Conservation (phyloP, 1,140 invertebrate genomes). For the Caenorhabditis inopinata region DNA sequence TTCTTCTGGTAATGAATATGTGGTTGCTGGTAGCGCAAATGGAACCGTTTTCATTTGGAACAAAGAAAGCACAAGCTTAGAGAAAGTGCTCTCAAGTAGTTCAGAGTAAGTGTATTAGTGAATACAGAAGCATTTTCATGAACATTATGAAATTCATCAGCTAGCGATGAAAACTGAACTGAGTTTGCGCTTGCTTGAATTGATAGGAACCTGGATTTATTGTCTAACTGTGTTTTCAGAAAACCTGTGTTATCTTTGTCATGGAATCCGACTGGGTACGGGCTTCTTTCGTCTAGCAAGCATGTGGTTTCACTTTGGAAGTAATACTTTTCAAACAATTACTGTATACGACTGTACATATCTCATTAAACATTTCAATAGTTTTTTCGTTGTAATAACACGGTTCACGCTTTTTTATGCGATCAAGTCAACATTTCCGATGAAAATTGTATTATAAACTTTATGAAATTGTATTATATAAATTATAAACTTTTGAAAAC, state of each 20-base stretch:
- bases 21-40: conserved; percentile 32
- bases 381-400: not conserved
- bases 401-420: too few relatives aligned
- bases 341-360: not conserved
- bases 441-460: too few relatives aligned
- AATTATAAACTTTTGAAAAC: too few relatives aligned
- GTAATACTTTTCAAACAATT: not conserved
- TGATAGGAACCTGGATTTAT: not conserved
- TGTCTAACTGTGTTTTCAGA: not conserved
- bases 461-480: too few relatives aligned
- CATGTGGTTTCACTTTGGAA: not conserved
- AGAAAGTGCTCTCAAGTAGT: not conserved
- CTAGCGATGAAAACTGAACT: too few relatives aligned
- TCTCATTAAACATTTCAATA: not conserved
- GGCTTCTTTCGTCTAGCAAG: not conserved
- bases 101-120: not conserved
- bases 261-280: not conserved
- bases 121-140: too few relatives aligned
- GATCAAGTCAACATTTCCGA: too few relatives aligned
- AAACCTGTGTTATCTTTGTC: not conserved
- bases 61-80: not conserved
- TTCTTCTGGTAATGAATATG: conserved; percentile 52
- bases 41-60: not conserved
- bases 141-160: too few relatives aligned
- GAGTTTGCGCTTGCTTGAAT: too few relatives aligned